phyloP scores from a whole-genome alignment of 2,113 vertebrate species.

The Seriola dumerili region DNA sequence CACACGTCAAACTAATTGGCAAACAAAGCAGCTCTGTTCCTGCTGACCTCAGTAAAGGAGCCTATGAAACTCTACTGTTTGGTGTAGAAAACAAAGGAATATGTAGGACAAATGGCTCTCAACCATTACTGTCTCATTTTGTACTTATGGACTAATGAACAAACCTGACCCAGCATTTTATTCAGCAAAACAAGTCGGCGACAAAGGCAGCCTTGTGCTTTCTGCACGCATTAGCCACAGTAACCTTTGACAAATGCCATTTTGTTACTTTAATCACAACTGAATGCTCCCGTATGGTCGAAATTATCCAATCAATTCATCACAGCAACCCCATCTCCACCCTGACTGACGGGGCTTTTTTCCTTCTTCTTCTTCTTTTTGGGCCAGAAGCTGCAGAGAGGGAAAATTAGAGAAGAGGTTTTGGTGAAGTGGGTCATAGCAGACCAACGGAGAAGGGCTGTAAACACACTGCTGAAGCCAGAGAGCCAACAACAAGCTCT shows the following conservation, averaged over 20 bases:
- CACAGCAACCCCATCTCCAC: constrained; percentile 34
- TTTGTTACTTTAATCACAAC: constrained; percentile 73
- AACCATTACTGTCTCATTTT: not conserved
- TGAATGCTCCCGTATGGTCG: constrained; percentile 81
- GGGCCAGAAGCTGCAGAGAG: constrained; percentile 12
- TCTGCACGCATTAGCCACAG: not conserved
- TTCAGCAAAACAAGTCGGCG: constrained; percentile 24
- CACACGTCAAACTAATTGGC: not conserved
- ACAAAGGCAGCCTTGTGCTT: constrained; percentile 73
- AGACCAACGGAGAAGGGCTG: constrained; percentile 18
- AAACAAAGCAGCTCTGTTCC: constrained; percentile 32
- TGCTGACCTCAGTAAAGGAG: not conserved
- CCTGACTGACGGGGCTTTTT: constrained; percentile 23
- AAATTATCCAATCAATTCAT: constrained; percentile 82
- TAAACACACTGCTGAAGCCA: not conserved
- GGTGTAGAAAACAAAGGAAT: constrained; percentile 16
- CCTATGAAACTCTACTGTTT: not conserved
- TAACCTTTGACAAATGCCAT: constrained; percentile 71
- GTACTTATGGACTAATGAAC: constrained; percentile 15
- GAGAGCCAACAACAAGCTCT: not conserved
- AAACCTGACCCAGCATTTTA: constrained; percentile 33
- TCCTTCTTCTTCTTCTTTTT: not conserved
- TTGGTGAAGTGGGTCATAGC: constrained; percentile 39
- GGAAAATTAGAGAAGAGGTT: constrained; percentile 46
- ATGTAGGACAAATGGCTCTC: constrained; percentile 31